Conservation (phyloP, 2,113 vertebrate genomes). For the Microtus ochrogaster region DNA sequence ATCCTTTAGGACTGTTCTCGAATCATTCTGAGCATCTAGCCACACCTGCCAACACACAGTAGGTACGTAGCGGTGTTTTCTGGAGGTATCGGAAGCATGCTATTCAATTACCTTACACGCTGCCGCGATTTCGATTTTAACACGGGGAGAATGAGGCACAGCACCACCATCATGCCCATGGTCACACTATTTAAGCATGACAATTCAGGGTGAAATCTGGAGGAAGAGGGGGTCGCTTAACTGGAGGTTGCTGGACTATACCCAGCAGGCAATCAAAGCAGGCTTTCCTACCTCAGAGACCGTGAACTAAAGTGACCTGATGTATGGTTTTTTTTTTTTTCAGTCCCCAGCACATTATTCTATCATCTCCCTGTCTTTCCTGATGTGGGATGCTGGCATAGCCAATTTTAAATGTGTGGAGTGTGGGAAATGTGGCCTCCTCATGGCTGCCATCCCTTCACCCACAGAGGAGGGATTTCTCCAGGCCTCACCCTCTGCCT, state of each 20-base stretch:
- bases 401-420: slow-evolving; percentile 47
- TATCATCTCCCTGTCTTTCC: background rate
- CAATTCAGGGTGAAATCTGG: background rate
- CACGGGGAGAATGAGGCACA: background rate
- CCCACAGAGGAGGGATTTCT: slow-evolving; percentile 32
- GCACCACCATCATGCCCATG: background rate
- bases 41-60: accelerated
- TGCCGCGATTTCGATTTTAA: background rate
- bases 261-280: background rate
- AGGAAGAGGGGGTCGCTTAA: background rate
- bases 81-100: background rate
- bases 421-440: slow-evolving; percentile 51
- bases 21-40: background rate
- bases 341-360: background rate
- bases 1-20: background rate
- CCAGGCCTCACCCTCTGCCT: slow-evolving; percentile 16
- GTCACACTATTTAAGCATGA: background rate
- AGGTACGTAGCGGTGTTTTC: background rate
- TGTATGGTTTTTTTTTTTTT: background rate
- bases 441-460: slow-evolving; percentile 1
- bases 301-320: background rate
- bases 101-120: background rate
- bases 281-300: background rate
- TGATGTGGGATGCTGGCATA: slow-evolving; percentile 25
- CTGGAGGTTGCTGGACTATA: background rate